Evolutionary conservation across 2,113 vertebrate species (phyloP).

Genomic region (Chaetorhynchus papuensis): DNA sequence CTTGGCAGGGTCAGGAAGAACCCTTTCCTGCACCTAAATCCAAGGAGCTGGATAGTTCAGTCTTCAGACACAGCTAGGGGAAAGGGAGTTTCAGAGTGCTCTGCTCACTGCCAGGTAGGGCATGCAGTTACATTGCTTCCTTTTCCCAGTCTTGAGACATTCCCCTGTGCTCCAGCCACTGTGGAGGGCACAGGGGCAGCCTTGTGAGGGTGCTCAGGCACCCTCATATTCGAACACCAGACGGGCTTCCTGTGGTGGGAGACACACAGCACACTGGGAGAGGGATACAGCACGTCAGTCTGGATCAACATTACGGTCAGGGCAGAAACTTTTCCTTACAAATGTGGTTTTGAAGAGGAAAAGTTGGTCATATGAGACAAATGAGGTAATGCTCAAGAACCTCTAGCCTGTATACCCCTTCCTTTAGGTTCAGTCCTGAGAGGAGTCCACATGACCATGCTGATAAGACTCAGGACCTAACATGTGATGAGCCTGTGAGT

Average conservation of each 20-base stretch:
- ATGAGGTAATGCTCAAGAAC: not conserved
- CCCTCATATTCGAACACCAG: not conserved
- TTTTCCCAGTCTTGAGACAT: not conserved
- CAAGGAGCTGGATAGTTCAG: not conserved
- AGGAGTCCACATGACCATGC: not conserved
- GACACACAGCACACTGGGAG: not conserved
- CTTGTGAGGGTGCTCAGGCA: not conserved
- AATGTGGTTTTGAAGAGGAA: not conserved
- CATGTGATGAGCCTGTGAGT: rapidly evolving
- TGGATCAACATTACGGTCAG: not conserved
- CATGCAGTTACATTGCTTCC: not conserved
- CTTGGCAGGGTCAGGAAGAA: not conserved
- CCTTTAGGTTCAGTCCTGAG: not conserved
- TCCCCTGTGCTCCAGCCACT: not conserved
- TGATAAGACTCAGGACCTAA: not conserved
- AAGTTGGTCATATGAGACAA: not conserved
- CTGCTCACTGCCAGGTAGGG: not conserved
- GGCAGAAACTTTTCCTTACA: not conserved
- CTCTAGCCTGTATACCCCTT: not conserved
- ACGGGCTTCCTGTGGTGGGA: not conserved
- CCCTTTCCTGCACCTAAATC: not conserved
- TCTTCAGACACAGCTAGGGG: not conserved
- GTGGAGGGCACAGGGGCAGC: rapidly evolving
- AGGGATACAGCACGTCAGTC: rapidly evolving
- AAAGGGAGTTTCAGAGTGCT: not conserved